These are phyloP conservation scores for Ciconia nigra DNA, from an alignment of 2,797 vertebrate genomes.

Conservation along the genomic window DNA sequence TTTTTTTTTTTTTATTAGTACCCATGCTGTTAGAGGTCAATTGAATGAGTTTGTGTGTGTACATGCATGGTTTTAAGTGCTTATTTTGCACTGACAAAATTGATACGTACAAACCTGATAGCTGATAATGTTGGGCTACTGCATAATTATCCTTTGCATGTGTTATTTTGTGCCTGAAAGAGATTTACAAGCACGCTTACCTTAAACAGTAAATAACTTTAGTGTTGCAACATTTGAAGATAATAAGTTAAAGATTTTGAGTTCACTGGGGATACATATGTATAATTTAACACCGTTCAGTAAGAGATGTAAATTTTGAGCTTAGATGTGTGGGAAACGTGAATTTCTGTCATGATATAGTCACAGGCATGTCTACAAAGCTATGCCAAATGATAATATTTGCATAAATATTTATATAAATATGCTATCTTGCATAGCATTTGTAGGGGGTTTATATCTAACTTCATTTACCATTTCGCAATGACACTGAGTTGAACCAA, in stretches of 20 bases:
- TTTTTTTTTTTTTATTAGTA: neutral
- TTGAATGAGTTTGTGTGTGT: neutral
- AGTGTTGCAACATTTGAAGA: neutral
- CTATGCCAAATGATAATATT: neutral
- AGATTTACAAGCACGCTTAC: neutral
- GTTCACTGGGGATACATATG: neutral
- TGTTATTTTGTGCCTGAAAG: neutral
- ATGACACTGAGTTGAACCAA: neutral
- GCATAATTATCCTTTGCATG: neutral
- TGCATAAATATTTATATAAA: conserved; percentile 25
- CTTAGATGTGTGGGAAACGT: neutral
- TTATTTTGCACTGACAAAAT: neutral
- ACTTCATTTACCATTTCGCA: neutral
- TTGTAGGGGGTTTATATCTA: neutral
- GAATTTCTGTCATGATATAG: neutral
- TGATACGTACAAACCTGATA: neutral
- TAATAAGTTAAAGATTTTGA: neutral
- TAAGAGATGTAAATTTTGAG: neutral
- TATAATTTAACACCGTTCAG: neutral
- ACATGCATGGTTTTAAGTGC: neutral
- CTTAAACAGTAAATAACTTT: neutral
- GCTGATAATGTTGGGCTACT: neutral
- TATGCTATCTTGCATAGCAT: neutral
- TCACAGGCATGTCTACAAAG: neutral
- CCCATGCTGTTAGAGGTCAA: neutral